Evolutionary conservation across 2,888 invertebrate species (phyloP), one percentile per base, ranked within the genome.

Genomic region (Caenorhabditis sp.): DNA sequence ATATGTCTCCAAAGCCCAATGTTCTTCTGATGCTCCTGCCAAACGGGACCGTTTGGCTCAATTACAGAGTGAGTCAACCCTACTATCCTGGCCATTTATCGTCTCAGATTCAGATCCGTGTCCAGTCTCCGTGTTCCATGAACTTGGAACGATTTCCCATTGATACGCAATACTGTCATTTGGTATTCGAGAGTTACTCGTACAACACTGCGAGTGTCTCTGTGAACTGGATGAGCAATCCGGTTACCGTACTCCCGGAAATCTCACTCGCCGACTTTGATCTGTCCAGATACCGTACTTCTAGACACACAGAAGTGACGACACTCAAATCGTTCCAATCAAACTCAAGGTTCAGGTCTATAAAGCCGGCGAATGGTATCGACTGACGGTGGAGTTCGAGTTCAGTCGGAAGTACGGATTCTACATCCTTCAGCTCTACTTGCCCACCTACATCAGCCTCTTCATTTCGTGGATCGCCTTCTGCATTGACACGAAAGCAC

Each of bases 291-390:
- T 66, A 81, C 35, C 70, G 68, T 2, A 80, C 82, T 9, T 83
- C 61, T 53, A 79, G 82, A 22, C 86, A 86, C 65, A 83, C 81
- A 11, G 86, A 86, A 78, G 85, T 85, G n/a, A n/a, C n/a, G n/a
- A n/a, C n/a, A n/a, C n/a, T n/a, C n/a, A n/a, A n/a, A n/a, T n/a
- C n/a, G n/a, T n/a, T n/a, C n/a, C n/a, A n/a, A n/a, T n/a, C n/a
- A n/a, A 26, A 41, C 15, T 11, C 4, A 45, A 46, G n/a, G n/a
- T 65, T 45, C 15, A 78, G 79, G 68, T 65, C 6, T 82, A 82
- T 37, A 82, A 87, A 56, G 87, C 87, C 3, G 87, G 87, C 2
- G 83, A 87, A 68, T 87, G 87, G 87, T 87, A 87, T 50, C 75
- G 87, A 8, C 61, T 87, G 48, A 84, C 84, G 9, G 80, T 86